Percentiles rank a stretch among this genome's conserved stretches.
These are phyloP conservation scores for Aphelinus atriplicis DNA, from an alignment of 1,140 invertebrate genomes.

Conservation along the genomic window DNA sequence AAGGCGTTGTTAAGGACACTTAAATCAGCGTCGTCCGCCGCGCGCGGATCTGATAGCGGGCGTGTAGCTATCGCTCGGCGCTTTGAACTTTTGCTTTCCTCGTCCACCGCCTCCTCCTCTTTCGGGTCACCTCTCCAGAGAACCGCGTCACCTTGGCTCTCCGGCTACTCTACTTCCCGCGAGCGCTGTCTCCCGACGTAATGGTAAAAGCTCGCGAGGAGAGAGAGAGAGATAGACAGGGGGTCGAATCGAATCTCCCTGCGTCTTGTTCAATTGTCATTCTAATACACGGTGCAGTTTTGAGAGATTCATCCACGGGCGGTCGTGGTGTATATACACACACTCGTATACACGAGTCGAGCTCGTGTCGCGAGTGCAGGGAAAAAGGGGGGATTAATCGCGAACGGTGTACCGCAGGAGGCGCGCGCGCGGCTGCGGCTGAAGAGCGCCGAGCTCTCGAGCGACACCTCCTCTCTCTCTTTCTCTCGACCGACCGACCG, in stretches of 20 bases:
- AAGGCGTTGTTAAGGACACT: slow-evolving; percentile 8
- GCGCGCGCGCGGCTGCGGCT: background rate
- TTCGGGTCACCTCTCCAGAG: background rate
- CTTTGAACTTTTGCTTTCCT: background rate
- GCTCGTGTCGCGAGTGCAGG: background rate
- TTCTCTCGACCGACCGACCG: too few relatives aligned
- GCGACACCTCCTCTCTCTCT: too few relatives aligned
- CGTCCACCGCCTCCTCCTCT: background rate
- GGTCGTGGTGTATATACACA: background rate
- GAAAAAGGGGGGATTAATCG: background rate
- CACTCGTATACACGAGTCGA: background rate
- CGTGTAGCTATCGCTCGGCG: background rate
- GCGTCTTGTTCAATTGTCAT: too few relatives aligned
- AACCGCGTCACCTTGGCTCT: background rate
- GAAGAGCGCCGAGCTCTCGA: too few relatives aligned
- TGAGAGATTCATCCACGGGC: too few relatives aligned
- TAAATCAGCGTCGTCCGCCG: slow-evolving; percentile 1
- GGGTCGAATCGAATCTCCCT: too few relatives aligned
- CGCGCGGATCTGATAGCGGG: background rate
- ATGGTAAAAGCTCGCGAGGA: too few relatives aligned
- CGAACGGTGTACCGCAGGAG: background rate
- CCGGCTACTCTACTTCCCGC: too few relatives aligned
- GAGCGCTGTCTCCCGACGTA: too few relatives aligned
- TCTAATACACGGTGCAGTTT: too few relatives aligned
- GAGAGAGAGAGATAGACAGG: too few relatives aligned